A percentile compares a stretch with the other conserved stretches of the same genome.
Conservation (phyloP, 2,888 invertebrate genomes). For the Oeneis ivallda region DNA sequence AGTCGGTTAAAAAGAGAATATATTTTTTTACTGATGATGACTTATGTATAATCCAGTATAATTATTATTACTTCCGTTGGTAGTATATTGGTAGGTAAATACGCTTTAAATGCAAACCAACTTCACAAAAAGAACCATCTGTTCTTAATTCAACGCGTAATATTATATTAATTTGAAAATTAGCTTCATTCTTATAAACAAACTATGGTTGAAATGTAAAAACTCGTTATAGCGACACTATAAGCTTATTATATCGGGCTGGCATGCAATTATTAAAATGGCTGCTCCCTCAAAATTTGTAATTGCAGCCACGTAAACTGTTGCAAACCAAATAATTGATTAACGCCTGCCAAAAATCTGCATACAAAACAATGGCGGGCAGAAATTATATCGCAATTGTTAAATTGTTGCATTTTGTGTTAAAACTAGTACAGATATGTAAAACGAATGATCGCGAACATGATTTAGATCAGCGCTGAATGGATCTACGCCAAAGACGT, state of each 20-base stretch:
- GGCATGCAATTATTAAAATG: slow-evolving; percentile 13
- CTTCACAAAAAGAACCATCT: no score
- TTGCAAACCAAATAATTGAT: slow-evolving; percentile 21
- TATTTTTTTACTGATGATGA: no score
- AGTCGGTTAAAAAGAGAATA: no score
- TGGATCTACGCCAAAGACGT: no score
- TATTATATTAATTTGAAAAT: no score
- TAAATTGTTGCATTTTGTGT: slow-evolving; percentile 1
- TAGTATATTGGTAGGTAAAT: no score
- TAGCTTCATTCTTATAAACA: no score
- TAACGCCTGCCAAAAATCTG: slow-evolving; percentile 24
- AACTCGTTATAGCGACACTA: not conserved
- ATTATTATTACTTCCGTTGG: no score
- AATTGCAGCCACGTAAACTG: slow-evolving; percentile 18
- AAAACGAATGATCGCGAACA: slow-evolving; percentile 1
- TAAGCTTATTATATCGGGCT: not conserved
- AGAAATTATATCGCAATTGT: slow-evolving; percentile 16
- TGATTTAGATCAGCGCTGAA: no score
- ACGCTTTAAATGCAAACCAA: no score
- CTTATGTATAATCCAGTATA: no score
- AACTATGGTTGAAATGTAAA: not conserved
- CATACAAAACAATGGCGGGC: slow-evolving; percentile 22
- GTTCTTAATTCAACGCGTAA: no score
- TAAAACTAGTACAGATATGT: not conserved
- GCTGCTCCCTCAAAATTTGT: slow-evolving; percentile 8